Conservation (phyloP, 1,140 invertebrate species). For the Drosophila ambigua region DNA sequence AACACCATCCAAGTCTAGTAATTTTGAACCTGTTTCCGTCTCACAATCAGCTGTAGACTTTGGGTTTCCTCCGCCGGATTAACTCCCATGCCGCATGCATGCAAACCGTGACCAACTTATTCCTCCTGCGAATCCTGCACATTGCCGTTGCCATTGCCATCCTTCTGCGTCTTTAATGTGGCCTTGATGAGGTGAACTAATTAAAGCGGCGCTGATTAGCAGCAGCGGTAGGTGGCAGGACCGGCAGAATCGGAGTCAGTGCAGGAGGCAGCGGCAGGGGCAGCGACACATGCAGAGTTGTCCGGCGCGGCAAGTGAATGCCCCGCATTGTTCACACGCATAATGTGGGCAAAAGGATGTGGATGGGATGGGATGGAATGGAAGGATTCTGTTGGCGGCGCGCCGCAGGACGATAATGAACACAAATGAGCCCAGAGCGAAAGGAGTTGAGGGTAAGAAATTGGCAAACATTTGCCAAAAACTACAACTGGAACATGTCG, state of each 20-base stretch:
- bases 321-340: constrained; percentile 57
- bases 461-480: constrained; percentile 75
- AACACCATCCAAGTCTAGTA: too few species aligned
- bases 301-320: constrained; percentile 50
- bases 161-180: constrained; percentile 59
- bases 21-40: constrained; percentile 1
- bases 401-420: constrained; percentile 80
- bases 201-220: constrained; percentile 66
- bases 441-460: constrained; percentile 68
- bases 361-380: constrained; percentile 5
- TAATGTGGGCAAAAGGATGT: constrained; percentile 22
- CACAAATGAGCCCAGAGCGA: constrained; percentile 71
- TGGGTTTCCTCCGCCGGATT: neutral
- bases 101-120: constrained; percentile 39
- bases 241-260: neutral
- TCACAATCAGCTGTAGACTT: neutral
- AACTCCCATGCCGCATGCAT: constrained; percentile 8
- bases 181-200: constrained; percentile 73
- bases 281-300: constrained; percentile 49
- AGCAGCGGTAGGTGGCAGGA: constrained; percentile 33
- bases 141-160: constrained; percentile 22
- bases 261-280: constrained; percentile 26
- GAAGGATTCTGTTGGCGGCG: constrained; percentile 68
- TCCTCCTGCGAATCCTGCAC: constrained; percentile 14
- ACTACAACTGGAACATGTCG: constrained; percentile 54